Evolutionary conservation across 1,140 invertebrate genomes (phyloP).

Genomic region (Bemisia tabaci): DNA sequence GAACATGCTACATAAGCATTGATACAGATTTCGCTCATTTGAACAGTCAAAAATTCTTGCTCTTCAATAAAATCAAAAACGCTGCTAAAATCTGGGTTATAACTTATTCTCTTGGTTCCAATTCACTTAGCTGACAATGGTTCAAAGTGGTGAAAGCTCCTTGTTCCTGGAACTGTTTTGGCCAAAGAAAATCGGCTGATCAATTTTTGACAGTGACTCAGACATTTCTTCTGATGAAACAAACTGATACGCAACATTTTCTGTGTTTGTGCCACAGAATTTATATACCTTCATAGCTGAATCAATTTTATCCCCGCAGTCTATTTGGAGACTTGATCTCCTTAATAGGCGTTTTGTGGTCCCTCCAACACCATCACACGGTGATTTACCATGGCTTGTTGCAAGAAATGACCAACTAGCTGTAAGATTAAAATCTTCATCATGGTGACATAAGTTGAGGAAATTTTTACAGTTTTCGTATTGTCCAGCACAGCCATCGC

Average conservation of each 20-base stretch:
- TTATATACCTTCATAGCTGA: neutral
- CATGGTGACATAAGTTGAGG: conserved; percentile 11
- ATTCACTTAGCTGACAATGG: neutral
- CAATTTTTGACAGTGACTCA: too few species aligned
- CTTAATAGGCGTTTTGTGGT: conserved; percentile 6
- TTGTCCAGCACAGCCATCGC: conserved; percentile 9
- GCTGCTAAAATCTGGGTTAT: neutral
- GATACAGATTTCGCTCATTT: neutral
- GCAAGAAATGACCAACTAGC: conserved; percentile 26
- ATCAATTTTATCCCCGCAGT: neutral
- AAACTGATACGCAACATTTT: too few species aligned
- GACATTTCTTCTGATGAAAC: too few species aligned
- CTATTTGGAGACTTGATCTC: neutral
- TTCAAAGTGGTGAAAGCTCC: neutral
- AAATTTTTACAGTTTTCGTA: conserved; percentile 16
- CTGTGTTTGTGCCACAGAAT: too few species aligned
- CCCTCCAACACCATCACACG: conserved; percentile 24
- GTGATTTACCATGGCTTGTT: conserved; percentile 25
- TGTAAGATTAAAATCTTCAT: conserved; percentile 19
- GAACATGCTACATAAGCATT: neutral
- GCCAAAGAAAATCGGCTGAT: neutral
- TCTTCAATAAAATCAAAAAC: neutral
- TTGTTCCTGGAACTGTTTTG: neutral
- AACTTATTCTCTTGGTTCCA: neutral
- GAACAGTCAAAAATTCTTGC: neutral